phyloP scores from a whole-genome alignment of 2,113 vertebrate species.

The Gobius niger region DNA sequence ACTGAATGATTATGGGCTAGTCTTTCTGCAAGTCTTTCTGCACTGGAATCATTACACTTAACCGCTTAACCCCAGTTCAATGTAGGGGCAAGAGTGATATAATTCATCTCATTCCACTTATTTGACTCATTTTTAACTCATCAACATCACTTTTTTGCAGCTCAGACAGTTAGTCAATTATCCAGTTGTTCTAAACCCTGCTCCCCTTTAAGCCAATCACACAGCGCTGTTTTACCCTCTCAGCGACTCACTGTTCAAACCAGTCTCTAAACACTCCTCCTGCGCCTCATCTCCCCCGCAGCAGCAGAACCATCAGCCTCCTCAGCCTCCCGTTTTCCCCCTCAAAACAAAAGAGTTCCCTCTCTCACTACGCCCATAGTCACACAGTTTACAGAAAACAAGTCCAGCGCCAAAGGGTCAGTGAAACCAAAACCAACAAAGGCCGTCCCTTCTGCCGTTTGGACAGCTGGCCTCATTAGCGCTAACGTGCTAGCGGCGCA shows the following conservation, averaged over 20 bases:
- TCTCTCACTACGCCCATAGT: too few species aligned
- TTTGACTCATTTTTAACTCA: too few species aligned
- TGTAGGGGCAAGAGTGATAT: too few species aligned
- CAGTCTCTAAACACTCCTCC: background rate
- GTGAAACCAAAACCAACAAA: conserved; percentile 63
- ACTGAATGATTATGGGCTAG: too few species aligned
- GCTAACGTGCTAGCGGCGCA: conserved; percentile 64
- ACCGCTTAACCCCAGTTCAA: too few species aligned
- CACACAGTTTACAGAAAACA: background rate
- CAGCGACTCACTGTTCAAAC: background rate
- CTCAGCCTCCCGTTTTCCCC: background rate
- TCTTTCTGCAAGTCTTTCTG: too few species aligned
- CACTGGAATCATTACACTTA: too few species aligned
- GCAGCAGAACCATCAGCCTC: background rate
- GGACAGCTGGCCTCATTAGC: conserved; percentile 73
- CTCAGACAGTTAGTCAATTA: too few species aligned
- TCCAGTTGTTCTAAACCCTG: too few species aligned
- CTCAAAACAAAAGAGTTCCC: too few species aligned
- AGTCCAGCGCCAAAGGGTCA: conserved; percentile 64
- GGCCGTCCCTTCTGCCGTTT: conserved; percentile 65
- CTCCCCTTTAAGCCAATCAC: background rate
- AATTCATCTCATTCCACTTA: too few species aligned
- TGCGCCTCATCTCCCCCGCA: background rate
- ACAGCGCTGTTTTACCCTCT: background rate
- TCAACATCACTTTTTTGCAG: too few species aligned